These are phyloP conservation scores for Drosophila elegans DNA, from an alignment of 1,140 invertebrate species.

Conservation along the genomic window DNA sequence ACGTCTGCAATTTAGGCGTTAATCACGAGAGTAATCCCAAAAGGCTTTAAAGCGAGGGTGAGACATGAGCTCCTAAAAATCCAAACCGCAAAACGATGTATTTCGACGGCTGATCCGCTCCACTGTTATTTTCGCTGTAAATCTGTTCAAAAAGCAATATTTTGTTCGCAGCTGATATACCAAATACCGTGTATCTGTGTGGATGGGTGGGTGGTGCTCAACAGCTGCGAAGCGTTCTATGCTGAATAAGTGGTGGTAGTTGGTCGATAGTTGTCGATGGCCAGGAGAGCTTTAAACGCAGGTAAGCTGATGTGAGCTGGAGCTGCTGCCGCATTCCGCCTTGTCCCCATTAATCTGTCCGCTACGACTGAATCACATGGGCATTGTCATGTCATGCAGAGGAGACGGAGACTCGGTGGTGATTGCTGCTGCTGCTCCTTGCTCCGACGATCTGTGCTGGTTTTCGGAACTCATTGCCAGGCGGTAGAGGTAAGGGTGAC, in stretches of 20 bases:
- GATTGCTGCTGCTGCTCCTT: conserved; percentile 78
- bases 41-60: conserved; percentile 50
- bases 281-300: conserved; percentile 59
- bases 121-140: conserved; percentile 52
- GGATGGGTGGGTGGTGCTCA: conserved; percentile 68
- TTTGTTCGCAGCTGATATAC: conserved; percentile 82
- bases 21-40: conserved; percentile 54
- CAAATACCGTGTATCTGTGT: conserved; percentile 79
- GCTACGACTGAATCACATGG: conserved; percentile 42
- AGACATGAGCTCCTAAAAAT: conserved; percentile 9
- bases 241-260: conserved; percentile 51
- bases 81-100: conserved; percentile 13
- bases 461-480: conserved; percentile 57
- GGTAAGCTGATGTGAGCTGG: conserved; percentile 74
- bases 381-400: conserved; percentile 34
- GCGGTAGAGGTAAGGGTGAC: conserved; percentile 47
- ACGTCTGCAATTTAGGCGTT: conserved; percentile 59
- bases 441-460: conserved; percentile 64
- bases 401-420: conserved; percentile 79
- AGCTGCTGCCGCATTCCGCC: conserved; percentile 79
- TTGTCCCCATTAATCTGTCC: conserved; percentile 69
- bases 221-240: conserved; percentile 75
- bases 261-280: conserved; percentile 46
- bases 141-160: conserved; percentile 81
- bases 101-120: conserved; percentile 2